Base-by-base conservation (phyloP, 2,797 vertebrate genomes). In the Chloroceryle inda region DNA sequence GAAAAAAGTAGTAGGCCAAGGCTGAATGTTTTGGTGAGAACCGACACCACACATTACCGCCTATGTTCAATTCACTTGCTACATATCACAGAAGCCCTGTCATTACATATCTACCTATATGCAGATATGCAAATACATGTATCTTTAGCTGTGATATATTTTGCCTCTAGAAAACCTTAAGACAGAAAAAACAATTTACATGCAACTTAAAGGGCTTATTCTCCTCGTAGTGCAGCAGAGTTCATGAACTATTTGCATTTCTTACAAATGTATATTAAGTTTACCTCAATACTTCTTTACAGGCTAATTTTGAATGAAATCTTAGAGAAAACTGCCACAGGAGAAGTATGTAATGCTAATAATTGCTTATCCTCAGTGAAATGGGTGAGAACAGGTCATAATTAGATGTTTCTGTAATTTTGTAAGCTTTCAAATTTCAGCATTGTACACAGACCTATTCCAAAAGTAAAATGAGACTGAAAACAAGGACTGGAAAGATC, bases 51-150 rank as follows among this genome's bases (percentile, higher is more conserved):
- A 40, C 24, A 16, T 69, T 79, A 78, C 31, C 42, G 38, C 11
- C 18, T 21, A 62, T 7, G 5, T 27, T 82, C 59, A 67, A 27
- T 78, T 92, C 37, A 82, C n/a, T 72, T 49, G 18, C 33, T 66
- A 68, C 14, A 7, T 26, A 42, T 12, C 64, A 68, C 7, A 45
- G 55, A 88, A 79, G 26, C 3, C 11, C 10, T 85, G 9, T 2
- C 40, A 13, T 37, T 56, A 29, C 16, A 52, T 35, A 37, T 45
- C 21, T 45, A 61, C 8, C 15, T 42, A 23, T 11, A 59, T 0
- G 3, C 2, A 61, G 11, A 24, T 17, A 82, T 0, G 2, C 31
- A 73, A 42, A 79, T 21, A 24, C 4, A 56, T 3, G 0, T 44
- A 58, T 33, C 31, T 68, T 76, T 31, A 61, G 26, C 19, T 40